Base-by-base conservation (phyloP, 2,113 vertebrate species). In the Redunca redunca region DNA sequence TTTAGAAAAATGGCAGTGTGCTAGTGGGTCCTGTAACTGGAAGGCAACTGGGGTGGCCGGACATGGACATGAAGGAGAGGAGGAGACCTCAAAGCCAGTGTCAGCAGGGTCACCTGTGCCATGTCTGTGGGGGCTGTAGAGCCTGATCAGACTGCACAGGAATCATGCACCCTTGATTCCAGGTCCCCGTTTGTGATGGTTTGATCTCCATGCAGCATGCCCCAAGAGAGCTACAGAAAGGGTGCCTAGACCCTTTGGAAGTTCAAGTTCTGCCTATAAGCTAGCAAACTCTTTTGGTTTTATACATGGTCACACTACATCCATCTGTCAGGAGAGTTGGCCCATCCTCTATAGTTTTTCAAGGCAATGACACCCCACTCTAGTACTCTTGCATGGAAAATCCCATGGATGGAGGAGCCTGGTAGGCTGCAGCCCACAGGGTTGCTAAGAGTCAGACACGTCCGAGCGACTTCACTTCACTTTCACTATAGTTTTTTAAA, bases 201-300 rank as follows among this genome's bases (percentile, higher is more conserved):
- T 1, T 15, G 71, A 33, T 50, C 83, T 83, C 67, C 25, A 0
- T 0, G 30, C 13, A 3, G 16, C 0, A 0, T 1, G 30, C n/a
- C 46, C 36, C 4, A 3, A 28, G 36, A 74, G 36, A 74, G 46
- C 85, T 21, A 52, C 28, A 60, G 33, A 23, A 23, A 46, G 52
- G 52, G 8, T 11, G 6, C 36, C 40, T 12, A 64, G n/a, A 13
- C 1, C 16, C 15, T 10, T 15, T 6, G 30, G 40, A 3, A 28
- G 4, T 26, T 10, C 16, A 40, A 19, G 26, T 14, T 43, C 77
- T 82, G 33, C 53, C 16, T 12, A 83, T 57, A 40, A 84, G 46
- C 36, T 14, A 53, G 53, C 58, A 52, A 14, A 33, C 55, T 78
- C 48, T 78, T 53, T 30, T 26, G 62, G 13, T 50, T 50, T 53